Evolutionary conservation across 1,140 invertebrate genomes (phyloP).

Genomic region (Scaptomyza pallida): DNA sequence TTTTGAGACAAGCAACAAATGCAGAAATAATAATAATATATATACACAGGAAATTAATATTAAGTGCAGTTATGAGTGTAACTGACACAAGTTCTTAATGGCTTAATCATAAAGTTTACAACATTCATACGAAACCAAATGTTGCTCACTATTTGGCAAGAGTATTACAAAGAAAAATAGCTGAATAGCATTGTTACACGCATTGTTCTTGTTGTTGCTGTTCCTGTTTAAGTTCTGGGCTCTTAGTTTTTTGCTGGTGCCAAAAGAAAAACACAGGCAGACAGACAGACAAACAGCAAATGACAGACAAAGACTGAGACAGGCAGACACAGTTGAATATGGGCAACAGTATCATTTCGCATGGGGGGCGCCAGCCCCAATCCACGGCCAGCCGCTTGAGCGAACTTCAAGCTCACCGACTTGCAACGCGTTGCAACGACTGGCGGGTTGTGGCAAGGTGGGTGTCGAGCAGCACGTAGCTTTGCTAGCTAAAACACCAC

Average conservation of each 20-base stretch:
- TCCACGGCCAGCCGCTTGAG: constrained; percentile 24
- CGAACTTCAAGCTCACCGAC: neutral
- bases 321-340: constrained; percentile 50
- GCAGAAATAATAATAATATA: too few species aligned
- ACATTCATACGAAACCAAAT: neutral
- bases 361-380: neutral
- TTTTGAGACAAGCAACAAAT: too few species aligned
- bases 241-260: constrained; percentile 23
- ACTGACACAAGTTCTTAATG: too few species aligned
- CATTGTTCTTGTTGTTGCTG: constrained; percentile 12
- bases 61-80: too few species aligned
- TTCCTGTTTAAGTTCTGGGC: constrained; percentile 36
- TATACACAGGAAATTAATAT: too few species aligned
- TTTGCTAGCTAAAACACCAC: constrained; percentile 79
- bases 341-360: constrained; percentile 68
- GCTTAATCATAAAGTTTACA: too few species aligned
- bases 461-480: constrained; percentile 65
- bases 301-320: constrained; percentile 1
- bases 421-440: constrained; percentile 10
- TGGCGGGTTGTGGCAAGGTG: neutral
- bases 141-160: constrained; percentile 10
- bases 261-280: constrained; percentile 52
- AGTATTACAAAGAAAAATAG: constrained; percentile 61
- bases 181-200: constrained; percentile 45
- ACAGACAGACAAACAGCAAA: neutral